A percentile compares a stretch with the other conserved stretches of the same genome.
phyloP scores from a whole-genome alignment of 1,140 invertebrate genomes.

The Saccostrea cuccullata region DNA sequence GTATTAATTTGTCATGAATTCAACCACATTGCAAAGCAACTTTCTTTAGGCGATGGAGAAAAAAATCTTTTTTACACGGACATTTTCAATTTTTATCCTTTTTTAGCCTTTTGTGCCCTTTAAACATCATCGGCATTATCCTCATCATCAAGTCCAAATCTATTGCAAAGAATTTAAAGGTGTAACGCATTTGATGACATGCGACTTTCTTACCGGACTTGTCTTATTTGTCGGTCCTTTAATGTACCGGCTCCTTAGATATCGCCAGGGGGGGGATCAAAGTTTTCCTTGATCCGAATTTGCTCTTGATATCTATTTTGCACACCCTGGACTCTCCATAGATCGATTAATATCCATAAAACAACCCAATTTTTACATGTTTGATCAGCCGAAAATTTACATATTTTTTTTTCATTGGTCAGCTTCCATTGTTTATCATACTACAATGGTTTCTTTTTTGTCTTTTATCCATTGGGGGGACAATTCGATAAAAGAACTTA shows the following conservation, averaged over 20 bases:
- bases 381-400: neutral
- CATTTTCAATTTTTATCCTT: neutral
- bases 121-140: neutral
- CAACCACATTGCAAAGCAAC: too few relatives aligned
- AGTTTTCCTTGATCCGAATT: neutral
- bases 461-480: neutral
- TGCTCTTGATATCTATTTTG: slow-evolving; percentile 1
- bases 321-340: neutral
- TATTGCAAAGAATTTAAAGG: neutral
- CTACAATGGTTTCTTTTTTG: neutral
- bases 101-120: neutral
- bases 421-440: neutral
- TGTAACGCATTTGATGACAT: neutral
- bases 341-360: neutral
- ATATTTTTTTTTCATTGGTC: neutral
- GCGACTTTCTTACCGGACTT: neutral
- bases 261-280: neutral
- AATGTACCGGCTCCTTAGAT: neutral
- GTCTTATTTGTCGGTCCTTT: neutral
- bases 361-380: neutral
- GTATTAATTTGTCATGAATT: too few relatives aligned
- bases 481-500: neutral
- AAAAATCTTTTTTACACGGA: neutral
- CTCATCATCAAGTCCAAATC: neutral
- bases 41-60: too few relatives aligned